phyloP scores from a whole-genome alignment of 2,113 vertebrate species.

The Seriola dumerili region DNA sequence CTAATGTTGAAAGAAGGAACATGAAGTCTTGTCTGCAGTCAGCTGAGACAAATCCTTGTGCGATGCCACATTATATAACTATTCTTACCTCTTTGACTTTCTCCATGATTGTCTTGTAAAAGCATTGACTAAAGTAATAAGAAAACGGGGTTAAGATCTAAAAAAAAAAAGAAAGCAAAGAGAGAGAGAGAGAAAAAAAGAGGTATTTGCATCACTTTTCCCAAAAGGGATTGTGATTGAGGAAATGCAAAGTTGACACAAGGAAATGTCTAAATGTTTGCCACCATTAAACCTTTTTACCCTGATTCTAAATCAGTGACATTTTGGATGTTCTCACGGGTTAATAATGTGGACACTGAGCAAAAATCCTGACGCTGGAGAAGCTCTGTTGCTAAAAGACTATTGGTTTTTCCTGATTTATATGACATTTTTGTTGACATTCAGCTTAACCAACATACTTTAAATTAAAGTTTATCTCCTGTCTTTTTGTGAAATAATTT shows the following conservation, averaged over 20 bases:
- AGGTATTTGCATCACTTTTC: slow-evolving; percentile 16
- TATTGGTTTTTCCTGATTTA: neutral
- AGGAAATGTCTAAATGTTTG: slow-evolving; percentile 19
- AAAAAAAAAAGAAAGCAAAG: slow-evolving; percentile 20
- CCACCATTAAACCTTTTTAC: slow-evolving; percentile 9
- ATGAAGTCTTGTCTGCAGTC: slow-evolving; percentile 68
- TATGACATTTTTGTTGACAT: slow-evolving; percentile 9
- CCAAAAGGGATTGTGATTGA: slow-evolving; percentile 6
- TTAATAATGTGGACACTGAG: neutral
- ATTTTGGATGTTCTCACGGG: slow-evolving; percentile 9
- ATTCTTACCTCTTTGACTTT: slow-evolving; percentile 55
- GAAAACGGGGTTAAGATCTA: slow-evolving; percentile 24
- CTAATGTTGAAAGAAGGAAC: slow-evolving; percentile 70
- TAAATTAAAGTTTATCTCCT: slow-evolving; percentile 7
- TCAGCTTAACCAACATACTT: neutral
- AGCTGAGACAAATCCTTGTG: slow-evolving; percentile 73
- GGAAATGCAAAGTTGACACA: neutral
- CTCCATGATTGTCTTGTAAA: slow-evolving; percentile 49
- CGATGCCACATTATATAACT: slow-evolving; percentile 64
- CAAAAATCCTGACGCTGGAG: neutral
- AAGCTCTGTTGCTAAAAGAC: neutral
- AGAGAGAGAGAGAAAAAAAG: neutral
- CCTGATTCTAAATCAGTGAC: neutral
- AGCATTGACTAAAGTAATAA: slow-evolving; percentile 34
- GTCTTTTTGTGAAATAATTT: slow-evolving; percentile 3